Conservation (phyloP, 2,888 invertebrate genomes). For the Nemotelus nigrinus region DNA sequence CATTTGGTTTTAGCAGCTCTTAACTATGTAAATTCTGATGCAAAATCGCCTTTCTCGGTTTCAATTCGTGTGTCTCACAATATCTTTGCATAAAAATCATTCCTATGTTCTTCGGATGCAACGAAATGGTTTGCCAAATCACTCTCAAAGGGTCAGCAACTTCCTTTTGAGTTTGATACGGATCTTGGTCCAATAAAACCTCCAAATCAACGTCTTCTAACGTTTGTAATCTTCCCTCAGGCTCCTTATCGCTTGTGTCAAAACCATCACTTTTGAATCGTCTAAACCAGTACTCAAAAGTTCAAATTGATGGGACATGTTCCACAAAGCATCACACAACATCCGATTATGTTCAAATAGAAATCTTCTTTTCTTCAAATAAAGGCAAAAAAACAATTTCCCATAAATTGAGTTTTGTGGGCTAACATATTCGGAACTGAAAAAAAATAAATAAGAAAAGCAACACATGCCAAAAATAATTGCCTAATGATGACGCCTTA, state of each 20-base stretch:
- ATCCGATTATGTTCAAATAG: not conserved
- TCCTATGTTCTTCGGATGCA: not conserved
- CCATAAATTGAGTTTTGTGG: not conserved
- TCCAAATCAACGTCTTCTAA: not conserved
- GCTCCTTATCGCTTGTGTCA: not conserved
- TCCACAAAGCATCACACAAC: not conserved
- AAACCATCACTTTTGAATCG: not conserved
- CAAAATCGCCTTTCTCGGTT: too few relatives aligned
- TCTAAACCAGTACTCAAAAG: not conserved
- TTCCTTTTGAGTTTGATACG: not conserved
- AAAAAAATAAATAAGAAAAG: not conserved
- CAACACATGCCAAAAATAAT: conserved; percentile 6
- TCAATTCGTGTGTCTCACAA: not conserved
- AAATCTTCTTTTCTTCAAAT: not conserved
- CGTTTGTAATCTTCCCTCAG: not conserved
- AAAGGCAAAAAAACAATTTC: not conserved
- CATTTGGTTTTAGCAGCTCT: not conserved
- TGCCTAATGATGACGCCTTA: not conserved
- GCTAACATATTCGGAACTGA: not conserved
- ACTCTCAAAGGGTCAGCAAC: conserved; percentile 2
- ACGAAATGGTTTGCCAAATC: not conserved
- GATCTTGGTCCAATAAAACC: not conserved
- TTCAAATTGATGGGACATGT: not conserved
- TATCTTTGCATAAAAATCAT: not conserved
- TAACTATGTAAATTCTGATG: not conserved